Percentiles rank a stretch among this genome's conserved stretches.
Evolutionary conservation across 2,888 invertebrate species (phyloP).

Genomic region (Lamellibrachia columna): DNA sequence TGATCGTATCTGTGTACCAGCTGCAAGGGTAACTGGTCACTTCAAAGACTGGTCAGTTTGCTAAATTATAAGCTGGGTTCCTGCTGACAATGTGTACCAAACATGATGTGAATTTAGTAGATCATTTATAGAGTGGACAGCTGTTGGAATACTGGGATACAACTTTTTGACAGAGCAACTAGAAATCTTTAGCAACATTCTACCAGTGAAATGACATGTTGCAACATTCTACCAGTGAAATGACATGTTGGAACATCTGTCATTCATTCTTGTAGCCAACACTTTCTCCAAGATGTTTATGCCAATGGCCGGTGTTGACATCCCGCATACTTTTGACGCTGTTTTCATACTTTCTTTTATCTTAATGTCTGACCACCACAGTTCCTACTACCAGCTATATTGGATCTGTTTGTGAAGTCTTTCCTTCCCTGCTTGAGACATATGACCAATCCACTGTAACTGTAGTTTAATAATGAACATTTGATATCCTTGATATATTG

Average conservation of each 20-base stretch:
- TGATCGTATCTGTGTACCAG: background rate
- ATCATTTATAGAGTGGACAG: background rate
- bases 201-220: background rate
- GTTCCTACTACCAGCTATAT: no score
- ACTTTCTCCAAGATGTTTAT: background rate
- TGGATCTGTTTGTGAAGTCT: no score
- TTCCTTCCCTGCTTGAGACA: background rate
- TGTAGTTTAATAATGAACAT: background rate
- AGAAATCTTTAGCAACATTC: background rate
- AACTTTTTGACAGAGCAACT: background rate
- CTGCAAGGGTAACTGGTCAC: background rate
- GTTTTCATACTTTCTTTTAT: background rate
- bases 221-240: background rate
- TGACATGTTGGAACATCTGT: background rate
- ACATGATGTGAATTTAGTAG: background rate
- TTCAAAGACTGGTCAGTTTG: background rate
- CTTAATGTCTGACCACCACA: background rate
- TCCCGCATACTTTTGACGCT: background rate
- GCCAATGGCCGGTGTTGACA: background rate
- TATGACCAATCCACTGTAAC: background rate
- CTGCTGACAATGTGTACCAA: background rate
- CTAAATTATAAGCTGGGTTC: background rate
- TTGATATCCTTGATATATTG: background rate
- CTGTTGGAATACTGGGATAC: background rate
- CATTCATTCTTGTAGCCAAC: background rate